These are phyloP conservation scores for Oryzaephilus surinamensis DNA, from an alignment of 1,140 invertebrate genomes.

Conservation along the genomic window DNA sequence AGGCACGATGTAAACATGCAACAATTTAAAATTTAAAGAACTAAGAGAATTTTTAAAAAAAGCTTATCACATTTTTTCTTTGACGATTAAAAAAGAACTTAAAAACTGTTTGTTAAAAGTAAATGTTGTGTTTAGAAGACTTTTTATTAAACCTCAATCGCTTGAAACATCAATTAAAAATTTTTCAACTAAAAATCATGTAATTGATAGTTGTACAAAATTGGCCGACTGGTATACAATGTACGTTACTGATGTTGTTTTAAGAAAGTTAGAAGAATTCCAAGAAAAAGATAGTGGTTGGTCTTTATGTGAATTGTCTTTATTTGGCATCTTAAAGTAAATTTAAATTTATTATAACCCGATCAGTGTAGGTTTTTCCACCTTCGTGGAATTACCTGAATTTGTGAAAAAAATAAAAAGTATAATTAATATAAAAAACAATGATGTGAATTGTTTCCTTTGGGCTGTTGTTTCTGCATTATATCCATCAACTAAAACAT, in stretches of 20 bases:
- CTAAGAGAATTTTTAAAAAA: neutral
- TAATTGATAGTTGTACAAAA: constrained; percentile 11
- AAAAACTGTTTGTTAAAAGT: constrained; percentile 7
- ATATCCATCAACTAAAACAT: constrained; percentile 11
- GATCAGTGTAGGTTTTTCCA: no score
- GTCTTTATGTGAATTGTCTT: constrained; percentile 22
- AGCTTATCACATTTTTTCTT: neutral
- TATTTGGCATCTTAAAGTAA: no score
- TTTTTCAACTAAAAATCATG: constrained; percentile 12
- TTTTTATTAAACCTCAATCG: constrained; percentile 9
- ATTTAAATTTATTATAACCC: no score
- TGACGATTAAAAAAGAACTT: neutral
- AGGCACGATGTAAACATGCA: neutral
- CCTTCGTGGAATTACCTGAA: no score
- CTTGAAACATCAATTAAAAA: constrained; percentile 2
- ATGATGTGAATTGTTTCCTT: constrained; percentile 32
- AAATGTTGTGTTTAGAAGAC: constrained; percentile 8
- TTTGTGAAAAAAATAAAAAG: no score
- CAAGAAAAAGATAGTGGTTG: constrained; percentile 30
- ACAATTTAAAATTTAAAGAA: no score
- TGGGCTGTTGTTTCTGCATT: constrained; percentile 27
- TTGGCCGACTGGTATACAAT: constrained; percentile 10
- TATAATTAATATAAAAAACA: constrained; percentile 36
- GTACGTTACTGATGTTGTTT: constrained; percentile 7
- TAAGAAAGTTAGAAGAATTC: constrained; percentile 24